Conservation (phyloP, 35 echinoderm and acorn worm species). For the Apostichopus japonicus region DNA sequence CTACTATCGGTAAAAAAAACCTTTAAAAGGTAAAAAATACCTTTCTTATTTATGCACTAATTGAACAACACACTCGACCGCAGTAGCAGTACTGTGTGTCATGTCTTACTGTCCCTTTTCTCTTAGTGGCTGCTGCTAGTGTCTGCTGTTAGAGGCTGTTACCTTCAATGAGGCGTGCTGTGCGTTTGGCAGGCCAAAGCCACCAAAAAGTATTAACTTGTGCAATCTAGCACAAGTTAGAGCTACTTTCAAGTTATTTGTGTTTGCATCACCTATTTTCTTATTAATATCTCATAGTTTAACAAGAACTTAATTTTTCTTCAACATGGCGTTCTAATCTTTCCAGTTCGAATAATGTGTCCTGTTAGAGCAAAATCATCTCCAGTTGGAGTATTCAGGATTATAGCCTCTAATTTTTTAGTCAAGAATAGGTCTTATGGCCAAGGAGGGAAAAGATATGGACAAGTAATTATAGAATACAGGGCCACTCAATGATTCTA, state of each 20-base stretch:
- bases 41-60: no score
- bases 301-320: conserved; percentile 66
- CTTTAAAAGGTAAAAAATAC: no score
- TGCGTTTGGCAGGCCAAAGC: conserved; percentile 26
- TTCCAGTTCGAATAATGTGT: conserved; percentile 64
- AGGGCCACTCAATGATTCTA: no score
- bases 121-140: no score
- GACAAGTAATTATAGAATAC: conserved; percentile 79
- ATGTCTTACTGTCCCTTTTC: no score
- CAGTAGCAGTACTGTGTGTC: no score
- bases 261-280: conserved; percentile 49
- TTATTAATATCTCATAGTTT: conserved; percentile 47
- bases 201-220: conserved; percentile 49
- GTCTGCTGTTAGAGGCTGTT: no score
- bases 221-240: conserved; percentile 89
- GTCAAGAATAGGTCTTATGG: conserved; percentile 42
- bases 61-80: no score
- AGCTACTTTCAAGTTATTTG: conserved; percentile 23
- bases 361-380: conserved; percentile 62
- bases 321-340: conserved; percentile 76
- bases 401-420: conserved; percentile 38
- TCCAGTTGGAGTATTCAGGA: conserved; percentile 68
- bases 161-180: neutral
- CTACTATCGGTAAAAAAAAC: no score
- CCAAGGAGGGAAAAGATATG: conserved; percentile 77